These are phyloP conservation scores for Caloenas nicobarica DNA, from an alignment of 2,113 vertebrate genomes.

Conservation along the genomic window DNA sequence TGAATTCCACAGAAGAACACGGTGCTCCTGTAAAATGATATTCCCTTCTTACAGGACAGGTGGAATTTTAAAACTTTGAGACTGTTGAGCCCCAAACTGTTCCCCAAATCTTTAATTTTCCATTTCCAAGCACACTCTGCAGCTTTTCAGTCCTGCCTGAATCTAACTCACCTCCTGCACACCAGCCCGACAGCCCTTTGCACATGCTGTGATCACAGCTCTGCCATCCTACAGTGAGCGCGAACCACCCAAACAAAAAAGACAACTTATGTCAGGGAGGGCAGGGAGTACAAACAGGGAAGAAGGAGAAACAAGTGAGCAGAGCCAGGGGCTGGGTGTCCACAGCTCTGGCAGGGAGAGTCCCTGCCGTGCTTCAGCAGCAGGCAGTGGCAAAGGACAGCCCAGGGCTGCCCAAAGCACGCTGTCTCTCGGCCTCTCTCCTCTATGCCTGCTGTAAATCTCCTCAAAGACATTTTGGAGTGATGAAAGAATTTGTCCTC, in stretches of 20 bases:
- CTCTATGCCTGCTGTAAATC: constrained; percentile 47
- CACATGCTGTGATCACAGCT: background rate
- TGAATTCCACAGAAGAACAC: constrained; percentile 42
- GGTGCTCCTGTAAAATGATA: constrained; percentile 21
- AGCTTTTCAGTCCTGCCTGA: background rate
- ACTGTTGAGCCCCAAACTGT: background rate
- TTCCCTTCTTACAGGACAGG: constrained; percentile 8
- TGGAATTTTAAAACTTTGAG: constrained; percentile 40
- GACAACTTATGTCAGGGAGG: fast-evolving
- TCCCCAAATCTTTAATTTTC: background rate
- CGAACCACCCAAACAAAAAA: background rate
- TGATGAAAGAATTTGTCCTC: constrained; percentile 58
- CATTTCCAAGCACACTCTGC: background rate
- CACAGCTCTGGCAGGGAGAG: background rate
- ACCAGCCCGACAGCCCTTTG: background rate
- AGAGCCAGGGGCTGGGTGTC: fast-evolving
- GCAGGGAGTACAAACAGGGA: background rate
- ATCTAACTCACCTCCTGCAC: background rate
- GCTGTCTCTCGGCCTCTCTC: background rate
- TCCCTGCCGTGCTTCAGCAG: fast-evolving
- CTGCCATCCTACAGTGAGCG: fast-evolving
- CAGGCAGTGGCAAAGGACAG: background rate
- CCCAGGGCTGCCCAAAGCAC: background rate
- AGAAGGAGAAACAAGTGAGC: background rate
- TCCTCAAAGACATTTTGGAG: constrained; percentile 47